Evolutionary conservation across 1,140 invertebrate genomes (phyloP).

Genomic region (Sitophilus oryzae): DNA sequence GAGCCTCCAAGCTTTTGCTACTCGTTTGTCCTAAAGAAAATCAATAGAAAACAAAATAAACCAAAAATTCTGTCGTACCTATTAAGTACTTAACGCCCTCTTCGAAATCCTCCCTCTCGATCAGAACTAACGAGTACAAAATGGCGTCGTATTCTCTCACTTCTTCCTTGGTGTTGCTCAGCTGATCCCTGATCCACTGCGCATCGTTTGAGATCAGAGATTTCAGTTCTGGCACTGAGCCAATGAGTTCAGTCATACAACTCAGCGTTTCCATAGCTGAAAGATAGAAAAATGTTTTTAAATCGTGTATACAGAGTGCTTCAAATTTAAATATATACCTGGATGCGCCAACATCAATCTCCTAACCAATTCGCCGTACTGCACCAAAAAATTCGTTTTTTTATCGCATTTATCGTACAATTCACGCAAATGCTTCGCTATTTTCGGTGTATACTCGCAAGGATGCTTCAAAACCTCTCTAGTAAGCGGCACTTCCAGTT

Average conservation of each 20-base stretch:
- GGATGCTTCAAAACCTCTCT: constrained; percentile 52
- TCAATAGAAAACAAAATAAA: no score
- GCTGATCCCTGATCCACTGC: constrained; percentile 57
- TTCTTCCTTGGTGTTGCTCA: constrained; percentile 67
- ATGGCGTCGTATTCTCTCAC: constrained; percentile 63
- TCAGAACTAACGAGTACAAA: constrained; percentile 60
- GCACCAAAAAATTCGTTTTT: constrained; percentile 51
- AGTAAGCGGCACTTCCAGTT: constrained; percentile 46
- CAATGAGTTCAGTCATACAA: constrained; percentile 68
- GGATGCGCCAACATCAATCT: constrained; percentile 55
- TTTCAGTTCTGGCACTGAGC: constrained; percentile 52
- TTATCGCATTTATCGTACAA: constrained; percentile 45
- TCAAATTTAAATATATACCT: constrained; percentile 47
- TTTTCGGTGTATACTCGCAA: constrained; percentile 55
- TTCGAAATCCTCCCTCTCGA: constrained; percentile 50
- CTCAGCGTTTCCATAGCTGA: constrained; percentile 58
- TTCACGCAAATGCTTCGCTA: constrained; percentile 52
- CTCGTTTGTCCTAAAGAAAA: constrained; percentile 40
- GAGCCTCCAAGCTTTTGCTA: constrained; percentile 60
- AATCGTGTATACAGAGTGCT: neutral
- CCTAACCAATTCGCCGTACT: constrained; percentile 61
- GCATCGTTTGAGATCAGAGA: constrained; percentile 38
- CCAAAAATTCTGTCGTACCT: no score
- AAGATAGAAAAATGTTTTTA: constrained; percentile 17
- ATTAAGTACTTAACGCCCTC: constrained; percentile 52